phyloP scores from a whole-genome alignment of 2,797 vertebrate genomes.

The Naso thynnoides region DNA sequence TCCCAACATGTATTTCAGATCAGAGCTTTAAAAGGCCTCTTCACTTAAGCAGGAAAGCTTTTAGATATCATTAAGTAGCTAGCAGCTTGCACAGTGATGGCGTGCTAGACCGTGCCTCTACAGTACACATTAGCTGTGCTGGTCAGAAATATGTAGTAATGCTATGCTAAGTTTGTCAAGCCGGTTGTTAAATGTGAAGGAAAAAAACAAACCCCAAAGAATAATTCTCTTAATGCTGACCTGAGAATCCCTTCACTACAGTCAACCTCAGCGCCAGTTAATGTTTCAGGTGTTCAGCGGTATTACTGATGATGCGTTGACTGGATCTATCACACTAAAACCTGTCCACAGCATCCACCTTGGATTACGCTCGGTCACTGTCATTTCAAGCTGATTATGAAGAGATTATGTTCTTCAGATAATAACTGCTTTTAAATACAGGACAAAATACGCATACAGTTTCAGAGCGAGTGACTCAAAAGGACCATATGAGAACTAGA shows the following conservation, averaged over 20 bases:
- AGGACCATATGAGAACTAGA: too few relatives aligned
- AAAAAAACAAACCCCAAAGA: not conserved
- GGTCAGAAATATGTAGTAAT: not conserved
- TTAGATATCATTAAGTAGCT: too few relatives aligned
- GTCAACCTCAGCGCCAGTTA: not conserved
- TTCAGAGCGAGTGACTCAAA: not conserved
- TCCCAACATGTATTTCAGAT: too few relatives aligned
- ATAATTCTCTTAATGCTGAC: not conserved
- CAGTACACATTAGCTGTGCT: too few relatives aligned
- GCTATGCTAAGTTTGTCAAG: not conserved
- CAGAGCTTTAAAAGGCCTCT: too few relatives aligned
- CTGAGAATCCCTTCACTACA: not conserved
- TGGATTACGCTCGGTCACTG: conserved; percentile 23
- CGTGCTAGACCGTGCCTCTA: too few relatives aligned
- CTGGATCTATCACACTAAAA: not conserved
- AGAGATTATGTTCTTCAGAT: conserved; percentile 12
- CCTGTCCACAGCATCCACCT: not conserved
- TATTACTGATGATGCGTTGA: not conserved
- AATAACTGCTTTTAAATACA: conserved; percentile 12
- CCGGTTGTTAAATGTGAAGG: not conserved
- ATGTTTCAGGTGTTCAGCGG: not conserved
- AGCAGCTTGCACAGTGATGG: not conserved
- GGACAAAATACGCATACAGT: not conserved
- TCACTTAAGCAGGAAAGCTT: too few relatives aligned
- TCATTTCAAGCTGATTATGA: conserved; percentile 27